Base-by-base conservation (phyloP, 2,113 vertebrate species). In the Ellobius talpinus region DNA sequence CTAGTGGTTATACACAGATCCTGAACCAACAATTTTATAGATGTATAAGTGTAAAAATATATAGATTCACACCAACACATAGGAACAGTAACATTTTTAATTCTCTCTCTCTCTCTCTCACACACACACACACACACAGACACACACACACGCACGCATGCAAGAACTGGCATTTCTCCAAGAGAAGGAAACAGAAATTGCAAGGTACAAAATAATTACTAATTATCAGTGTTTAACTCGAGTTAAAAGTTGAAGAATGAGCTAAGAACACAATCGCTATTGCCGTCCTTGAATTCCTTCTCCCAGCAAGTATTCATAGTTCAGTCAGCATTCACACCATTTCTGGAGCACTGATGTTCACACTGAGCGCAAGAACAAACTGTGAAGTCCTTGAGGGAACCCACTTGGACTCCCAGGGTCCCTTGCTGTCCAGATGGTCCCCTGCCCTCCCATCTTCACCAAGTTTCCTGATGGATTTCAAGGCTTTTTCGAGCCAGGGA, bases 11-110 rank as follows among this genome's bases (percentile, higher is more conserved):
- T 55, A 23, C 14, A 61, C 1, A 90, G 23, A 52, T 74, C 94
- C 23, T 21, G 92, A 94, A 82, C 55, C 65, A 94, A 33, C 13
- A 86, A 17, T 73, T 93, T 93, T 89, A 94, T 68, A 66, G 70
- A 58, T 33, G 0, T 73, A 47, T 50, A 81, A 76, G 78, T 52
- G 23, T 13, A 74, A 36, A 74, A 61, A 23, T 61, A 74, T 47
- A 61, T 45, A 61, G 7, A 63, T 78, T 72, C n/a, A 58, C 6
- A 82, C 4, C 24, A 12, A 79, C 82, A 79, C 19, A 82, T 17
- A 97, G 39, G 24, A 84, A 85, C 13, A 65, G 12, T 42, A 74
- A 78, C 39, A 85, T 39, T 78, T 93, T 45, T 45, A 87, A 87
- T 39, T 61, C 73, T 82, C 31, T 52, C 45, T 55, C 24, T 58